These are phyloP conservation scores for Vultur gryphus DNA, from an alignment of 2,797 vertebrate species.

Conservation along the genomic window DNA sequence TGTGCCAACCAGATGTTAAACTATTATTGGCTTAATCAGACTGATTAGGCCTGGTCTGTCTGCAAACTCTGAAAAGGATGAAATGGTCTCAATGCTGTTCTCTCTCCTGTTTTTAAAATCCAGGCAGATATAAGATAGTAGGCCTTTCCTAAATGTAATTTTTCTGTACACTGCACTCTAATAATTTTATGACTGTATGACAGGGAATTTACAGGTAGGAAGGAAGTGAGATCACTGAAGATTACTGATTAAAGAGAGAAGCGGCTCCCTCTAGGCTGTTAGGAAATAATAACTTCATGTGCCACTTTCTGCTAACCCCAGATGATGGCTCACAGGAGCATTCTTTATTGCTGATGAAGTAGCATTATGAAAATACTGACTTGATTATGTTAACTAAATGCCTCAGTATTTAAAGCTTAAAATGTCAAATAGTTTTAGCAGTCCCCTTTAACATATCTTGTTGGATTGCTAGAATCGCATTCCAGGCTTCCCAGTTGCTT, in stretches of 20 bases:
- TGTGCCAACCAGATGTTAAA: background rate
- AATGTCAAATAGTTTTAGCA: conserved; percentile 67
- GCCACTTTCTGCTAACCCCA: conserved; percentile 69
- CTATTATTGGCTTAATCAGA: conserved; percentile 4
- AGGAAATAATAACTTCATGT: conserved; percentile 74
- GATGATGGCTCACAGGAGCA: conserved; percentile 71
- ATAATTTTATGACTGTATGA: conserved; percentile 63
- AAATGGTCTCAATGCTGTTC: conserved; percentile 34
- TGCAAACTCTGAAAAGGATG: conserved; percentile 15
- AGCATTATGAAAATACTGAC: conserved; percentile 73
- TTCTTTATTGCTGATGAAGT: conserved; percentile 76
- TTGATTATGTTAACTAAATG: conserved; percentile 71
- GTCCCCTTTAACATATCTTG: conserved; percentile 55
- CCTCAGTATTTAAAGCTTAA: conserved; percentile 68
- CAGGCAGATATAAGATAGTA: conserved; percentile 48
- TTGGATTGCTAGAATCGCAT: conserved; percentile 54
- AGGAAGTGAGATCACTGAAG: conserved; percentile 69
- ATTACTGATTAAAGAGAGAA: conserved; percentile 72
- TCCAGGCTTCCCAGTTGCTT: conserved; percentile 56
- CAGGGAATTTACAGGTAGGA: conserved; percentile 66
- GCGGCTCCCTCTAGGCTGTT: conserved; percentile 71
- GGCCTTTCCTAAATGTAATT: conserved; percentile 52
- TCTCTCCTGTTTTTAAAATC: conserved; percentile 55
- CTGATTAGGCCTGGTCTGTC: conserved; percentile 50
- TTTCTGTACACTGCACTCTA: conserved; percentile 45